A percentile compares a stretch with the other conserved stretches of the same genome.
phyloP scores from a whole-genome alignment of 2,888 invertebrate species.

The Drosophila tripunctata region DNA sequence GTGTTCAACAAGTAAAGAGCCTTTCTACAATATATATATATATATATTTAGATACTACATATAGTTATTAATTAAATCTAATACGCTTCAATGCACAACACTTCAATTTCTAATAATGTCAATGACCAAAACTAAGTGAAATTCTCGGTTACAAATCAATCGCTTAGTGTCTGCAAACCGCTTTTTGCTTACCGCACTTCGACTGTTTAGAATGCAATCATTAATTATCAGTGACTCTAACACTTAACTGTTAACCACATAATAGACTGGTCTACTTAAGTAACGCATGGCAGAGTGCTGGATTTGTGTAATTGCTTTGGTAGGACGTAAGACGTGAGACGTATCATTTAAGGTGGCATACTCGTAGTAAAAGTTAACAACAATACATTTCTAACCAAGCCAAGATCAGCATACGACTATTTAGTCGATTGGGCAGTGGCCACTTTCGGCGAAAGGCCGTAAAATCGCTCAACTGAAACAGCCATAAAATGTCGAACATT shows the following conservation, averaged over 20 bases:
- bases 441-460: constrained; percentile 70
- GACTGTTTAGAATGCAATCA: constrained; percentile 9
- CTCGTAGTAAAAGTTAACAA: constrained; percentile 51
- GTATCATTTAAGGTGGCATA: constrained; percentile 8
- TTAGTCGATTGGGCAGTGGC: constrained; percentile 41
- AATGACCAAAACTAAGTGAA: neutral
- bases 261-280: constrained; percentile 27
- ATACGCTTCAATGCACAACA: constrained; percentile 31
- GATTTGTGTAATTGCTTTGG: constrained; percentile 15
- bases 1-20: constrained; percentile 3
- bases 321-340: neutral
- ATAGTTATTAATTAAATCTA: constrained; percentile 36
- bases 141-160: neutral
- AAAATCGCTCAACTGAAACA: constrained; percentile 72
- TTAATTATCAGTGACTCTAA: neutral
- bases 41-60: neutral
- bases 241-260: constrained; percentile 22
- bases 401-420: constrained; percentile 21
- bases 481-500: constrained; percentile 69
- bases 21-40: neutral
- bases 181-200: neutral
- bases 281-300: constrained; percentile 42
- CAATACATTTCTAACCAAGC: constrained; percentile 32
- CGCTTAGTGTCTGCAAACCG: neutral
- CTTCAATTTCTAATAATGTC: constrained; percentile 1